phyloP scores from a whole-genome alignment of 2,797 vertebrate species.

The Spinus pinus region DNA sequence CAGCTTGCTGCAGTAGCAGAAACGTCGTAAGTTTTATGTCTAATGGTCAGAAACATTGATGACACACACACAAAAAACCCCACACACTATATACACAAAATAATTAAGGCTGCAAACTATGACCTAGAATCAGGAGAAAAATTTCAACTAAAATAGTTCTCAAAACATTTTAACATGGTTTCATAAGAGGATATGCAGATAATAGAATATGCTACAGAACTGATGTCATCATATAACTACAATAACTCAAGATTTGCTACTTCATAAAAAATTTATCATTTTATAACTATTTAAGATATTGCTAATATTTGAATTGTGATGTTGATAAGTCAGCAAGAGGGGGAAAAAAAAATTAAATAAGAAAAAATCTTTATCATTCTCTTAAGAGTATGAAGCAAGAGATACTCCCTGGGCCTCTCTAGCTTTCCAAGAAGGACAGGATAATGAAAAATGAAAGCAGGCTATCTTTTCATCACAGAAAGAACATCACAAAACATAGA shows the following conservation, averaged over 20 bases:
- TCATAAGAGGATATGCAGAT: background rate
- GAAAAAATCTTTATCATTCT: background rate
- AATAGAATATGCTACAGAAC: background rate
- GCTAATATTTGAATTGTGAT: background rate
- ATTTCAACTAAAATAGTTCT: background rate
- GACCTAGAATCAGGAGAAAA: background rate
- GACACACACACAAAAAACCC: background rate
- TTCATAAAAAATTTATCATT: background rate
- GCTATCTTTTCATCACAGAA: background rate
- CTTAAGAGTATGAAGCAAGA: background rate
- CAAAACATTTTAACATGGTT: background rate
- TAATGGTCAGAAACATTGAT: background rate
- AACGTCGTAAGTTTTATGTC: background rate
- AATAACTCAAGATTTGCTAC: background rate
- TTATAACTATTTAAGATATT: background rate
- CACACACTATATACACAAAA: background rate
- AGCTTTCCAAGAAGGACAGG: background rate
- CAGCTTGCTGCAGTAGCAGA: background rate
- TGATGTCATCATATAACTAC: background rate
- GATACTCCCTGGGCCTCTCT: background rate
- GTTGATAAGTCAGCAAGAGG: background rate
- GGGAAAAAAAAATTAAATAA: background rate
- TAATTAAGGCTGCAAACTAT: background rate
- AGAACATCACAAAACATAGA: background rate
- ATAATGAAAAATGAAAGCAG: background rate